Base-by-base conservation (phyloP, 1,140 invertebrate genomes). In the Drosophila nigrodunni region DNA sequence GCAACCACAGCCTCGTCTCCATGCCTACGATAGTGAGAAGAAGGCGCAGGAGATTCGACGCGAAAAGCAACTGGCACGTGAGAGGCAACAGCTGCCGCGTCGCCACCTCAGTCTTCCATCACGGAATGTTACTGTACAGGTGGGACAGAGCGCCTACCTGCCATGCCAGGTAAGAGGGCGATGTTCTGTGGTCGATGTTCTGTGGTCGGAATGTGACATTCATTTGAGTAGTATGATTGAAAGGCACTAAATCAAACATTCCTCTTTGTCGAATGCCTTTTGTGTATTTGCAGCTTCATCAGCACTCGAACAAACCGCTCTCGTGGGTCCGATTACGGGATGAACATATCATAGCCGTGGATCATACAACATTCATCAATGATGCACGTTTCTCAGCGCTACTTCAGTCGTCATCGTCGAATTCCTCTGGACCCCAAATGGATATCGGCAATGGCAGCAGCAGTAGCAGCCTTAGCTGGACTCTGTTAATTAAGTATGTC, bases 261-360 rank as follows among this genome's bases (percentile, higher is more conserved):
- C 11, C 11, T 47, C n/a, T 30, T 30, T 57, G 39, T 61, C 15
- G 15, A 15, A 47, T 59, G 47, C 46, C 47, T 39, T 60, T 47
- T 70, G 37, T 35, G 7, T 18, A 37, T 54, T 54, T 54, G 37
- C 65, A 88, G 83, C 68, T 88, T 64, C 82, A 88, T 70, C 83
- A 88, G 80, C 80, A 88, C 67, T 89, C 83, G 89, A 97, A 97
- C 94, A 97, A 97, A 94, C 97, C 96, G 73, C 96, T 98, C 64
- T 97, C 97, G 67, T 98, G 97, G 97, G 97, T 98, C 81, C 94
- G 97, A 72, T 95, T 96, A 76, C 94, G 96, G 82, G 97, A 98
- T 93, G 95, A 96, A 79, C 97, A 98, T 94, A 97, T 98, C 91
- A 94, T 98, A 78, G 97, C 97, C 52, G 97, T 98, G 81, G 97